Evolutionary conservation across 92 coral and sea anemone genomes (phyloP).

Genomic region (Meandrina meandrites): DNA sequence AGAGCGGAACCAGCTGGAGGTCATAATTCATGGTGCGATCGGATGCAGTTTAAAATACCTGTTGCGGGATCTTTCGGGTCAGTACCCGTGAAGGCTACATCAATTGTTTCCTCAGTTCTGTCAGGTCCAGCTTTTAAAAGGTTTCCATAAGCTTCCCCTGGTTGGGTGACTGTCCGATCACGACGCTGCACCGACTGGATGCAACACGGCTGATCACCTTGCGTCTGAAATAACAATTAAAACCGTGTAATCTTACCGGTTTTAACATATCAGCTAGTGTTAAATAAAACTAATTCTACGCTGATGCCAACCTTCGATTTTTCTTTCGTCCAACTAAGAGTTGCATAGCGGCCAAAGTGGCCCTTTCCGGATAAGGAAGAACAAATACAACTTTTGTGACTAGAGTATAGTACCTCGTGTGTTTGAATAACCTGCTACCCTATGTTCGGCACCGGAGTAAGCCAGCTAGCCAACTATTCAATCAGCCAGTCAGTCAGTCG

Average conservation of each 20-base stretch:
- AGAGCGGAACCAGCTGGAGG: too few species aligned
- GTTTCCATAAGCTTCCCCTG: background rate
- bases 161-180: background rate
- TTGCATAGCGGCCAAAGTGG: background rate
- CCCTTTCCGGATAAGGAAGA: background rate
- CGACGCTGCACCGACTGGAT: background rate
- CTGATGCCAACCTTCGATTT: background rate
- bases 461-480: background rate
- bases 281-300: too few species aligned
- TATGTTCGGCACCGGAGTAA: too few species aligned
- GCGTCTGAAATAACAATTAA: background rate
- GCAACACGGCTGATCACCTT: background rate
- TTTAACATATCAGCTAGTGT: background rate
- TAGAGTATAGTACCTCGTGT: background rate
- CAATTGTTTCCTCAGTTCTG: background rate
- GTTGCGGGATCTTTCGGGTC: background rate
- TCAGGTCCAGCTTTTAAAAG: background rate
- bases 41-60: background rate
- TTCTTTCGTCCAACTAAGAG: background rate
- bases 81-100: conserved; percentile 10
- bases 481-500: background rate
- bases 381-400: background rate
- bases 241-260: background rate
- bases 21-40: too few species aligned
- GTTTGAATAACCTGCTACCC: background rate